Base-by-base conservation (phyloP, 2,888 invertebrate genomes). In the Oligia fasciuncula region DNA sequence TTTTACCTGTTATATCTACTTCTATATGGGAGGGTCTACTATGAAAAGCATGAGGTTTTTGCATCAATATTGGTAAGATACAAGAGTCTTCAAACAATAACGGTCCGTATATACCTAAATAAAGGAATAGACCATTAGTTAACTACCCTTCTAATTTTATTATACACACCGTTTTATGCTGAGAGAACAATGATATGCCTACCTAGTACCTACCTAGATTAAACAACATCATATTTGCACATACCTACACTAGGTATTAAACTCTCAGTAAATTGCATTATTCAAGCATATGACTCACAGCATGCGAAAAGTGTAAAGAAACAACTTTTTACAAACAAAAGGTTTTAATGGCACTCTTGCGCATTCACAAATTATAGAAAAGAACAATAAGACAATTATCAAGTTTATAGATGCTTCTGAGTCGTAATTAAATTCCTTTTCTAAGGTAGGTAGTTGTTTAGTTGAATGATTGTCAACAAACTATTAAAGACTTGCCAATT, bases 351-450 rank as follows among this genome's bases (percentile, higher is more conserved):
- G 51, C 67, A 65, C 84, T 63, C 54, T 78, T 57, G 79, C 57
- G 49, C 65, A 63, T 79, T 70, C 62, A 79, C 68, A 60, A 72
- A 69, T 63, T 49, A 76, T 82, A 29, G 54, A 43, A 46, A 66
- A 72, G 79, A 79, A 82, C 84, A 82, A 84, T 73, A 14, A 63
- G n/a, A 73, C 77, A 72, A 78, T 79, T 69, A 72, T 54, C 72
- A 29, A 49, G 6, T 68, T n/a, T 57, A 57, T 62, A 76, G 68
- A 74, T 60, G 65, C 49, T 19, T 66, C 60, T 40, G 13, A 51
- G 46, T 43, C 5, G 76, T 51, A 60, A 82, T 82, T 82, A 60
- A 60, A 60, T 4, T 17, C 51, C 17, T 54, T 82, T 65, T 60
- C n/a, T 46, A 35, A 17, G 29, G 29, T 46, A 72, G 14, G 29